A percentile compares a stretch with the other conserved stretches of the same genome.
phyloP scores from a whole-genome alignment of 2,797 vertebrate genomes.

The Ficedula albicollis region DNA sequence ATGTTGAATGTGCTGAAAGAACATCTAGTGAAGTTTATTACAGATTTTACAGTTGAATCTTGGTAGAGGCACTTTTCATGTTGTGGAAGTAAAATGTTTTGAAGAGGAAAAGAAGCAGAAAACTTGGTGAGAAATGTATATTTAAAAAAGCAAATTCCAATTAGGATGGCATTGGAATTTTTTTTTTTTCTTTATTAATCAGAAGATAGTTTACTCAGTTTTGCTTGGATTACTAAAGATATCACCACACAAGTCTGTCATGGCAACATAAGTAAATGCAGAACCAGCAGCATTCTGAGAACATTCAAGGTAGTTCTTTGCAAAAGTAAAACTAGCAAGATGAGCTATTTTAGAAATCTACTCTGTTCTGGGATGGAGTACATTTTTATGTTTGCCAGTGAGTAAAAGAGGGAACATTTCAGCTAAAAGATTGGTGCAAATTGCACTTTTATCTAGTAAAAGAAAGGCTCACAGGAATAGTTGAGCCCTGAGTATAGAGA shows the following conservation, averaged over 20 bases:
- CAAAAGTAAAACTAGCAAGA: neutral
- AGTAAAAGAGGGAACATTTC: neutral
- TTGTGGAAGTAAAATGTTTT: neutral
- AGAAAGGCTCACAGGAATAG: neutral
- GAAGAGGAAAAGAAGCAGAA: neutral
- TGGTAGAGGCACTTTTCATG: neutral
- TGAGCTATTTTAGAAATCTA: neutral
- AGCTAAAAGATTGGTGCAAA: neutral
- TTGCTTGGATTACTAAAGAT: neutral
- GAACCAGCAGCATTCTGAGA: neutral
- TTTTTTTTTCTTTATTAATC: neutral
- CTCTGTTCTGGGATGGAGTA: neutral
- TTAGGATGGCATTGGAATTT: neutral
- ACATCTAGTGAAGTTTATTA: neutral
- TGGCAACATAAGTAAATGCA: neutral
- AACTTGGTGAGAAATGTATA: neutral
- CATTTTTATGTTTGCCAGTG: neutral
- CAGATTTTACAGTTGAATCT: neutral
- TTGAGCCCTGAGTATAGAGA: neutral
- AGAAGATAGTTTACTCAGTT: neutral
- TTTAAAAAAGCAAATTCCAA: neutral
- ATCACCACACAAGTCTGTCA: neutral
- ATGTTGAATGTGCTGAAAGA: neutral
- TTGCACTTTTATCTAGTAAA: neutral
- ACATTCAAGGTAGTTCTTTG: neutral